These are phyloP conservation scores for Chelon auratus DNA, from an alignment of 2,797 vertebrate species.

Conservation along the genomic window DNA sequence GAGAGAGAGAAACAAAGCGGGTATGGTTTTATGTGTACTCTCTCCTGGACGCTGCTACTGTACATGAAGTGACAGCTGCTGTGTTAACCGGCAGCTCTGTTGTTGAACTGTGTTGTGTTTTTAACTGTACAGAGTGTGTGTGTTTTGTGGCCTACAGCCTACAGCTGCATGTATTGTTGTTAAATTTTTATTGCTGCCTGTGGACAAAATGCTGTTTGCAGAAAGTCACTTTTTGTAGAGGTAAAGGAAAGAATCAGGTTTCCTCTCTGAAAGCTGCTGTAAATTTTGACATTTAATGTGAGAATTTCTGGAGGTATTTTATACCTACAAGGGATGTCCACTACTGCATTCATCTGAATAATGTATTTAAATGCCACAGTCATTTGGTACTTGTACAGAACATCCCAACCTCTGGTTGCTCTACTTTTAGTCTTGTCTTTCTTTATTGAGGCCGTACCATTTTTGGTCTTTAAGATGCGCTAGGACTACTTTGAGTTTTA, in stretches of 20 bases:
- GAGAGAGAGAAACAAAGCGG: background rate
- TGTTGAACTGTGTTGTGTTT: conserved; percentile 2
- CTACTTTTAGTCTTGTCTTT: too few species aligned
- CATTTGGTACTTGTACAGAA: too few species aligned
- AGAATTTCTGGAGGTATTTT: background rate
- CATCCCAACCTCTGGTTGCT: too few species aligned
- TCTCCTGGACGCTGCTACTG: background rate
- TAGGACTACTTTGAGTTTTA: too few species aligned
- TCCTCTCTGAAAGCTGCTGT: background rate
- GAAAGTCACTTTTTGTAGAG: background rate
- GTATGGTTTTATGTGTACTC: background rate
- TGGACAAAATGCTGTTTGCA: conserved; percentile 15
- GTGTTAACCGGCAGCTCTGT: conserved; percentile 23
- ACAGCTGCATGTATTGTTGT: conserved; percentile 33
- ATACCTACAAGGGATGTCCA: too few species aligned
- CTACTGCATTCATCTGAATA: too few species aligned
- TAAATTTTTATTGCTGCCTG: conserved; percentile 39
- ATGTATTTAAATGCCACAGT: too few species aligned
- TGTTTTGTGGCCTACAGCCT: conserved; percentile 6
- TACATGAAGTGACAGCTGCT: conserved; percentile 25
- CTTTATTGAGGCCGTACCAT: too few species aligned
- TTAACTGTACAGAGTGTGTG: background rate
- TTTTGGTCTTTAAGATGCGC: too few species aligned
- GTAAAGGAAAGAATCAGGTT: conserved; percentile 1
- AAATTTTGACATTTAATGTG: background rate